Base-by-base conservation (phyloP, 2,113 vertebrate genomes). In the Philantomba maxwellii region DNA sequence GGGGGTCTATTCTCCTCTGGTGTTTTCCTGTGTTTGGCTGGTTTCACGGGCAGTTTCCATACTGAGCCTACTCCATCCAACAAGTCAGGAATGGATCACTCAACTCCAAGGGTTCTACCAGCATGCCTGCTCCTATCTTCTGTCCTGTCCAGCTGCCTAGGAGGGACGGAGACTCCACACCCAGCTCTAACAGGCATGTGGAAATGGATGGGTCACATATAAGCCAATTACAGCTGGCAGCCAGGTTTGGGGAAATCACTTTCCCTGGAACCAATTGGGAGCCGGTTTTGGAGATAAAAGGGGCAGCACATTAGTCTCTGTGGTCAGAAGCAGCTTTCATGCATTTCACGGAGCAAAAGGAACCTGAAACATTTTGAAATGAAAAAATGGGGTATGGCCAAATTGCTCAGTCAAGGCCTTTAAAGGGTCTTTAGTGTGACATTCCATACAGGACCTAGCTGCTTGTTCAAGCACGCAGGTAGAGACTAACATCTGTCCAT, bases 181-280 rank as follows among this genome's bases (percentile, higher is more conserved):
- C 15, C 62, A 83, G 23, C 28, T 57, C 93, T 96, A 49, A 53
- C 55, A 55, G 96, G 60, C 82, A 49, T 93, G 78, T 85, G 47
- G 75, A 98, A 98, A 96, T 39, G 19, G 30, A 87, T 94, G 96
- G 96, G 97, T 97, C 97, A 97, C 97, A 62, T 87, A 96, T 96
- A 97, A 98, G 66, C 95, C 96, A 97, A 96, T 98, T 97, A 98
- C 33, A 89, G 93, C 91, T 85, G 84, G 94, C 94, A 96, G 97
- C 60, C 97, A 94, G 87, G 80, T 98, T 95, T 90, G 80, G 49
- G 62, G 30, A 98, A 97, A 94, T 93, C 92, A 94, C 77, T 83
- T 89, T 28, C 30, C 23, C 97, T 95, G 96, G 92, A 98, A 96
- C 66, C 87, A 92, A 91, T 75, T 13, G 82, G 77, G 73, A 98